phyloP scores from a whole-genome alignment of 2,888 invertebrate species.

The Calliphora vomitoria region DNA sequence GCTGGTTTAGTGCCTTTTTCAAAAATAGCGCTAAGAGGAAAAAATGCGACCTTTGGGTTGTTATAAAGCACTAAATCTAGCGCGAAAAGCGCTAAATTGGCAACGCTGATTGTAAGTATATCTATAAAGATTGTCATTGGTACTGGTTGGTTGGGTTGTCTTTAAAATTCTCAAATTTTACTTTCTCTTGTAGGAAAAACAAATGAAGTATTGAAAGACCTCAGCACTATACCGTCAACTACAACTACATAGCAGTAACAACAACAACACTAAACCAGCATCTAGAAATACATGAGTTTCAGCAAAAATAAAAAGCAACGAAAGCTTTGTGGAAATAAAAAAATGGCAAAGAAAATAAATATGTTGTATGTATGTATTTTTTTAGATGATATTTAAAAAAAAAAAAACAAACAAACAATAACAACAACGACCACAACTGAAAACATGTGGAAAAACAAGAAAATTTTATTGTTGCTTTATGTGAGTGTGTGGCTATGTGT shows the following conservation, averaged over 20 bases:
- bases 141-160: neutral
- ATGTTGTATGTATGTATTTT: neutral
- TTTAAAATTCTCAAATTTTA: slow-evolving; percentile 66
- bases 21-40: no score
- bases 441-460: slow-evolving; percentile 54
- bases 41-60: no score
- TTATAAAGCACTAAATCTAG: no score
- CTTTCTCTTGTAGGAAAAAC: slow-evolving; percentile 57
- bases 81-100: no score
- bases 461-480: slow-evolving; percentile 3
- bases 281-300: slow-evolving; percentile 58
- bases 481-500: neutral
- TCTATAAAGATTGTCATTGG: neutral
- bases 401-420: slow-evolving; percentile 29
- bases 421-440: slow-evolving; percentile 8
- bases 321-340: neutral
- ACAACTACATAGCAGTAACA: neutral
- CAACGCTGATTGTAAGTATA: no score
- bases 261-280: slow-evolving; percentile 37
- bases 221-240: neutral
- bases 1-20: no score
- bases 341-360: slow-evolving; percentile 45
- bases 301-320: slow-evolving; percentile 35
- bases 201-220: neutral
- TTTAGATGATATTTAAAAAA: slow-evolving; percentile 23